Base-by-base conservation (phyloP, 2,113 vertebrate genomes). In the Oreochromis spilurus region DNA sequence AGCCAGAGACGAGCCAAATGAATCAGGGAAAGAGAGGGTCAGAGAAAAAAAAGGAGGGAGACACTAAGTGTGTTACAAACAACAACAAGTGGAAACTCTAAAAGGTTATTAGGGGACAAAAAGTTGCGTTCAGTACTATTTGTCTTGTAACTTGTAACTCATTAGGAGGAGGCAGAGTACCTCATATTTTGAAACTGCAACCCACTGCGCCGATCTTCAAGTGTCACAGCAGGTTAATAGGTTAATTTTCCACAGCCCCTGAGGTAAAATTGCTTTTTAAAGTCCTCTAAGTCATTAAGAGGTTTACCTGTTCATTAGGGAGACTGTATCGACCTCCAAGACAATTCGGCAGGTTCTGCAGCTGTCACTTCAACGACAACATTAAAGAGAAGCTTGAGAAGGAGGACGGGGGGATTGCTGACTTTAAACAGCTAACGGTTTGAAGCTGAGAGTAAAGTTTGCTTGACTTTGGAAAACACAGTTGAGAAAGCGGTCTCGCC, bases 231-330 rank as follows among this genome's bases (percentile, higher is more conserved):
- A 87, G 88, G 89, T 93, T 85, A 88, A 91, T 38, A 19, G 84
- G 85, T 86, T 87, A 34, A 89, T 91, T 84, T 87, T 36, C 36
- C 75, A 83, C 82, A 83, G 78, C 54, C 43, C 53, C 82, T 67
- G 83, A 53, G 87, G 14, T 65, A 79, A 88, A 92, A 85, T 82
- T 70, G 79, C 80, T 85, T 89, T 84, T 82, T 53, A 16, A 79
- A 81, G 40, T 65, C 26, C 65, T 83, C 21, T 9, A 72, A 88
- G 21, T 84, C 87, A 94, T 91, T 90, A 86, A 77, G 79, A 70
- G 83, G 77, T 93, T 91, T 91, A 89, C 77, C 67, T 85, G 29
- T 75, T 93, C 85, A 89, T 93, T 79, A 90, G 31, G 17, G 60
- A 82, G n/a, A 48, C 55, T 75, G 43, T 31, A 62, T 36, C 8